These are phyloP conservation scores for Sturnus vulgaris DNA, from an alignment of 2,113 vertebrate genomes.

Conservation along the genomic window DNA sequence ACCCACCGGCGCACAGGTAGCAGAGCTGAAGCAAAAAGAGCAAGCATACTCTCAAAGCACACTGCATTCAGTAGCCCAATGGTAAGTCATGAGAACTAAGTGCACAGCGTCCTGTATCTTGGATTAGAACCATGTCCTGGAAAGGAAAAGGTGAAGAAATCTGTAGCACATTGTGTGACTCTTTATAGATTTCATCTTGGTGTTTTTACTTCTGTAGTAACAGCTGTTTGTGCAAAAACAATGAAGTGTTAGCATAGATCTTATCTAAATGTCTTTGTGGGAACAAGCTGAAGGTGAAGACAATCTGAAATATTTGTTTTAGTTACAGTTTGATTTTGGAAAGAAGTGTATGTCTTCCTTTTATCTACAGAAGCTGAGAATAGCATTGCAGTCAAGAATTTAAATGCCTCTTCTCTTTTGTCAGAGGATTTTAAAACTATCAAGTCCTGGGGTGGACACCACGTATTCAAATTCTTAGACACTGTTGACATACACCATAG, in stretches of 20 bases:
- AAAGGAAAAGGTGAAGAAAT: neutral
- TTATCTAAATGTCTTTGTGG: neutral
- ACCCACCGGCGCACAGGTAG: slow-evolving; percentile 87
- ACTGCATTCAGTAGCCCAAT: slow-evolving; percentile 98
- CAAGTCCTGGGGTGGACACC: neutral
- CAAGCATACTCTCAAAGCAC: slow-evolving; percentile 91
- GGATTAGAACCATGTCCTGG: neutral
- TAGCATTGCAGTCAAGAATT: neutral
- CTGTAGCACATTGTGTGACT: neutral
- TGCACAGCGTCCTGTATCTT: neutral
- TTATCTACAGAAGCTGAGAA: neutral
- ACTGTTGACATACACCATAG: neutral
- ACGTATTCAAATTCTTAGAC: neutral
- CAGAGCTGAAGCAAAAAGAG: slow-evolving; percentile 88
- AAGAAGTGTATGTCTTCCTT: neutral
- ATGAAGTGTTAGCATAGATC: neutral
- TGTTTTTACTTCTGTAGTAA: neutral
- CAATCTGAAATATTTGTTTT: neutral
- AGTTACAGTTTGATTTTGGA: neutral
- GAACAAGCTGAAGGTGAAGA: neutral
- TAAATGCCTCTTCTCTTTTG: neutral
- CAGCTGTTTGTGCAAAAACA: neutral
- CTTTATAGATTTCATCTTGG: neutral
- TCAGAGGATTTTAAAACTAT: neutral
- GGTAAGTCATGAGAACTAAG: slow-evolving; percentile 72